Conservation (phyloP, 2,888 invertebrate species). For the Microlaimidae sp. region DNA sequence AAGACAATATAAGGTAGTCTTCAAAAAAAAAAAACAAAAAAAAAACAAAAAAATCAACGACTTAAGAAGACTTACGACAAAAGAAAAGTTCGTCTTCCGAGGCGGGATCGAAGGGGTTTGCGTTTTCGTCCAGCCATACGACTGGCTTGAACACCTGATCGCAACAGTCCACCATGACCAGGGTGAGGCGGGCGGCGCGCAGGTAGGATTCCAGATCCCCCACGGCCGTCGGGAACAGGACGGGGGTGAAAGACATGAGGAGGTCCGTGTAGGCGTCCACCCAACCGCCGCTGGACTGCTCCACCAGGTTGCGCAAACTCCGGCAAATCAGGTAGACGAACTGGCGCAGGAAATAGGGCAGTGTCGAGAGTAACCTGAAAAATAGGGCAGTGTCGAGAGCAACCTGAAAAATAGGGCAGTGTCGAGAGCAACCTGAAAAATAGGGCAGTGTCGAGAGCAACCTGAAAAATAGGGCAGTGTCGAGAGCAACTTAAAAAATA, state of each 20-base stretch:
- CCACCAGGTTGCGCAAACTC: constrained; percentile 16
- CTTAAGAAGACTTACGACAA: constrained; percentile 14
- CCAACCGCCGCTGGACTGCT: constrained; percentile 15
- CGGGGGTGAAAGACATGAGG: constrained; percentile 19
- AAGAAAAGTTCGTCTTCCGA: constrained; percentile 19
- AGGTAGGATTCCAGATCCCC: constrained; percentile 17
- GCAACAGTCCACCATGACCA: constrained; percentile 18
- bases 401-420: too few species aligned
- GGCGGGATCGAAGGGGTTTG: background rate
- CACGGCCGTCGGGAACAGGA: constrained; percentile 18
- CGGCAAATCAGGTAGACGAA: constrained; percentile 19
- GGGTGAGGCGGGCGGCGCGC: constrained; percentile 18
- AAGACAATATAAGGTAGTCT: too few species aligned
- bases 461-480: too few species aligned
- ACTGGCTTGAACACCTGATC: constrained; percentile 19
- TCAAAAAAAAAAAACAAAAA: too few species aligned
- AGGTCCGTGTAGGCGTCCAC: constrained; percentile 20
- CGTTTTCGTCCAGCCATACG: constrained; percentile 4
- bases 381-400: too few species aligned
- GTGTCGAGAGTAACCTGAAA: too few species aligned
- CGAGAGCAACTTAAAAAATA: too few species aligned
- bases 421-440: too few species aligned
- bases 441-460: too few species aligned
- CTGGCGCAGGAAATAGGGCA: constrained; percentile 18
- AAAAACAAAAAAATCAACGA: constrained; percentile 1